A percentile compares a stretch with the other conserved stretches of the same genome.
phyloP scores from a whole-genome alignment of 2,888 invertebrate genomes.

The Nemoura dubitans region DNA sequence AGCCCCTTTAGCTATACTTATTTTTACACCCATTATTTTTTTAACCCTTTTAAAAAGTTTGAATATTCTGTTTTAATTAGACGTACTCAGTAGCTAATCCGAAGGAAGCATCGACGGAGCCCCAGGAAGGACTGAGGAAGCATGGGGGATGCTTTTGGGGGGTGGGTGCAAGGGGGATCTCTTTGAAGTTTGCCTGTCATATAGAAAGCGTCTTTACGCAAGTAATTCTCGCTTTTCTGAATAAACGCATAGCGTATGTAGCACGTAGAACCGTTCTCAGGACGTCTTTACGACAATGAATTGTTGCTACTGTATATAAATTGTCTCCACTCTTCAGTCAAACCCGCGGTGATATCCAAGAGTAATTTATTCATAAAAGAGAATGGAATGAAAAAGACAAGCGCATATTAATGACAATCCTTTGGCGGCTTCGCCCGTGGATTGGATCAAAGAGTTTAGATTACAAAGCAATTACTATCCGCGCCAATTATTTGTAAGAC shows the following conservation, averaged over 20 bases:
- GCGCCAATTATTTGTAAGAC: slow-evolving; percentile 15
- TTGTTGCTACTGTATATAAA: slow-evolving; percentile 43
- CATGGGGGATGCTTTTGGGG: background rate
- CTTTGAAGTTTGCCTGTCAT: slow-evolving; percentile 41
- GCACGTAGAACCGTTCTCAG: background rate
- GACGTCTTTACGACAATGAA: background rate
- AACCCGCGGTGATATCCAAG: background rate
- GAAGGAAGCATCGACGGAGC: slow-evolving; percentile 10
- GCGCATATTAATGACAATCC: slow-evolving; percentile 22
- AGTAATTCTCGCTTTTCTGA: slow-evolving; percentile 27
- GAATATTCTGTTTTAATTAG: slow-evolving; percentile 42
- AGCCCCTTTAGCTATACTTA: slow-evolving; percentile 33
- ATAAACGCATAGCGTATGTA: background rate
- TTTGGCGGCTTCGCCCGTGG: slow-evolving; percentile 24
- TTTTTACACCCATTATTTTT: slow-evolving; percentile 41
- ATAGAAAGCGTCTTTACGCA: slow-evolving; percentile 33
- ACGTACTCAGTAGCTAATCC: slow-evolving; percentile 39
- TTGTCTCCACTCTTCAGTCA: background rate
- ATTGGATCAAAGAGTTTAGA: slow-evolving; percentile 37
- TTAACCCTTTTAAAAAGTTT: slow-evolving; percentile 41
- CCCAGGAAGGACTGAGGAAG: slow-evolving; percentile 15
- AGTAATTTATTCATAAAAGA: slow-evolving; percentile 29
- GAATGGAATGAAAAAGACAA: slow-evolving; percentile 29
- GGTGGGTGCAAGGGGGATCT: background rate
- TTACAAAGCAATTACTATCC: slow-evolving; percentile 13